These are phyloP conservation scores for Coleophora flavipennella DNA, from an alignment of 2,888 invertebrate species.

Conservation along the genomic window DNA sequence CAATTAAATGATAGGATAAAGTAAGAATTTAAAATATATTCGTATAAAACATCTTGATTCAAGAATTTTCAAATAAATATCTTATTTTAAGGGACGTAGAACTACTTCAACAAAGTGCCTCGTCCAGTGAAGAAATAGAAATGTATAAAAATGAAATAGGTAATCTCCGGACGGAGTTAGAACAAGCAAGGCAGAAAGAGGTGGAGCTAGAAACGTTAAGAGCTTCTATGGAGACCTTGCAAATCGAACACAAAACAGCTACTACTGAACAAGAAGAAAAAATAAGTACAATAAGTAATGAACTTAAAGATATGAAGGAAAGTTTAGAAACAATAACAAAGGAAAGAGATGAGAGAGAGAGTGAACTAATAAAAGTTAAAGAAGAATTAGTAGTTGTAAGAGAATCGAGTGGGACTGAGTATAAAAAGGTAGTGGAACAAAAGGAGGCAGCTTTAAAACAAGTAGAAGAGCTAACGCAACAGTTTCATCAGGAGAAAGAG, in stretches of 20 bases:
- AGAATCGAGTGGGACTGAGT: slow-evolving; percentile 53
- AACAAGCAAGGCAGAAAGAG: slow-evolving; percentile 72
- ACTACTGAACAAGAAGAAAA: slow-evolving; percentile 54
- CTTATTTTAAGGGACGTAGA: slow-evolving; percentile 37
- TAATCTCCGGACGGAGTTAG: slow-evolving; percentile 50
- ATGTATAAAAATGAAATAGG: slow-evolving; percentile 55
- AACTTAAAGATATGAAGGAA: slow-evolving; percentile 53
- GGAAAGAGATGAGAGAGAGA: slow-evolving; percentile 47
- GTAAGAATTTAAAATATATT: slow-evolving; percentile 27
- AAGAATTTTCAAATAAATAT: background rate
- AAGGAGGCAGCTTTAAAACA: slow-evolving; percentile 47
- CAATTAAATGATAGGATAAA: slow-evolving; percentile 58
- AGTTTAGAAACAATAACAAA: slow-evolving; percentile 37
- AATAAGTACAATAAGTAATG: slow-evolving; percentile 38
- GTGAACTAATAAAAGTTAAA: slow-evolving; percentile 45
- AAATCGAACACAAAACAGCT: slow-evolving; percentile 57
- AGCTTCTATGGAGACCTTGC: slow-evolving; percentile 53
- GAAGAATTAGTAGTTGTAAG: slow-evolving; percentile 45
- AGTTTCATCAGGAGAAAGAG: slow-evolving; percentile 55
- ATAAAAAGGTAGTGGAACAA: slow-evolving; percentile 48
- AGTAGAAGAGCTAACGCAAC: slow-evolving; percentile 40
- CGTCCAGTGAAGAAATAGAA: slow-evolving; percentile 61
- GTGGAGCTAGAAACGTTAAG: slow-evolving; percentile 55
- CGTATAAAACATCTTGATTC: background rate
- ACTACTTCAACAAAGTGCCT: slow-evolving; percentile 59